Percentiles rank a stretch among this genome's conserved stretches.
phyloP scores from a whole-genome alignment of 2,888 invertebrate species.

The Nebria brevicollis region DNA sequence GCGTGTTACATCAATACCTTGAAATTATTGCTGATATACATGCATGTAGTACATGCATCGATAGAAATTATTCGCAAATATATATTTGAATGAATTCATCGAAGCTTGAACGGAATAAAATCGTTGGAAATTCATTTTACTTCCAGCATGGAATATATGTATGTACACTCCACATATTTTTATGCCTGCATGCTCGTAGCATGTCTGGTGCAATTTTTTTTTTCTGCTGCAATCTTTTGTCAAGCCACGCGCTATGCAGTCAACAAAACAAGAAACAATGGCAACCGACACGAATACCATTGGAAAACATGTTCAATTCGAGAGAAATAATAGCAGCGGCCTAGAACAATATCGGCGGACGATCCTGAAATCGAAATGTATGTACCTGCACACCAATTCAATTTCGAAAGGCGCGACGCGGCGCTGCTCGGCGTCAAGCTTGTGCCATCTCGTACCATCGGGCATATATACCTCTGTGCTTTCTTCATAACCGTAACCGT shows the following conservation, averaged over 20 bases:
- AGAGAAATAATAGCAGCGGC: constrained; percentile 29
- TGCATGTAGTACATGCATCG: constrained; percentile 17
- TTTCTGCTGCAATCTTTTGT: constrained; percentile 45
- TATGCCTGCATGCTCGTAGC: constrained; percentile 31
- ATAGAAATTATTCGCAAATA: constrained; percentile 25
- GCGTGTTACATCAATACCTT: too few relatives aligned
- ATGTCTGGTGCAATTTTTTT: constrained; percentile 29
- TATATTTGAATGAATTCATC: constrained; percentile 41
- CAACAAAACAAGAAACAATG: constrained; percentile 42
- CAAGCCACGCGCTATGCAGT: constrained; percentile 22
- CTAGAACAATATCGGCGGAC: constrained; percentile 21
- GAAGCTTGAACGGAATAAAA: constrained; percentile 22
- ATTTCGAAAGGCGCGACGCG: constrained; percentile 24
- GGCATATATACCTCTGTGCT: constrained; percentile 19
- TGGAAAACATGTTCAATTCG: constrained; percentile 40
- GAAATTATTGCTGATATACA: neutral
- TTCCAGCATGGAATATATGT: neutral
- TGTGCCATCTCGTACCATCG: constrained; percentile 35
- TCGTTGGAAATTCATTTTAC: constrained; percentile 38
- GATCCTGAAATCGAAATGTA: constrained; percentile 39
- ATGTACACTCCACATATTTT: constrained; percentile 20
- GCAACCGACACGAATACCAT: constrained; percentile 40
- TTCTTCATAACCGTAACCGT: constrained; percentile 34
- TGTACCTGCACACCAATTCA: constrained; percentile 37
- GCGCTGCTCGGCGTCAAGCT: neutral